Percentiles rank a stretch among this genome's conserved stretches.
Conservation (phyloP, 2,797 vertebrate genomes). For the Neomorphus geoffroyi region DNA sequence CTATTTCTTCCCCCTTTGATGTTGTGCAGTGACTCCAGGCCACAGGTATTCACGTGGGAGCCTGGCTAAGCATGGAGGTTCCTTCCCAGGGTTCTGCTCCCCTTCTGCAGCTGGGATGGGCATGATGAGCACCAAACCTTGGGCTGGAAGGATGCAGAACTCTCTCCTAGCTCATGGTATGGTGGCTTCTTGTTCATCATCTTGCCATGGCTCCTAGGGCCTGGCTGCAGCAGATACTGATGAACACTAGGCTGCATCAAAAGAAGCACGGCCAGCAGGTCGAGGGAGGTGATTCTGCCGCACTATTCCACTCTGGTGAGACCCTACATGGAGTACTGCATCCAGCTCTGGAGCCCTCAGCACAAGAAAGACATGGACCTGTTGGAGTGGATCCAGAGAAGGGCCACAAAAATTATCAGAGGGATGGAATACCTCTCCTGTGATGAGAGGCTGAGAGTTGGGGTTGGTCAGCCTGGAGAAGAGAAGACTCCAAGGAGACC, state of each 20-base stretch:
- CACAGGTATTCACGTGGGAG: background rate
- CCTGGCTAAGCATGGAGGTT: background rate
- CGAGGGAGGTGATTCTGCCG: accelerated
- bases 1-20: background rate
- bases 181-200: background rate
- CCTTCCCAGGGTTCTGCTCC: background rate
- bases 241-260: background rate
- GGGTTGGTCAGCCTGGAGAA: no score
- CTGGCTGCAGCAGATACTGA: background rate
- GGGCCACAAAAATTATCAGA: no score
- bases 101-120: background rate
- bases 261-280: background rate
- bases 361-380: no score
- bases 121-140: background rate
- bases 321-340: background rate
- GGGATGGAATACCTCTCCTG: no score
- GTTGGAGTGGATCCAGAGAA: no score
- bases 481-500: no score
- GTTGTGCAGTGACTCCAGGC: background rate
- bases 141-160: accelerated
- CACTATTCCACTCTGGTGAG: background rate
- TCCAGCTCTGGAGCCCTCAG: background rate
- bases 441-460: no score
- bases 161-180: accelerated
- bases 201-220: background rate